Base-by-base conservation (phyloP, 2,888 invertebrate genomes). In the Selenia dentaria region DNA sequence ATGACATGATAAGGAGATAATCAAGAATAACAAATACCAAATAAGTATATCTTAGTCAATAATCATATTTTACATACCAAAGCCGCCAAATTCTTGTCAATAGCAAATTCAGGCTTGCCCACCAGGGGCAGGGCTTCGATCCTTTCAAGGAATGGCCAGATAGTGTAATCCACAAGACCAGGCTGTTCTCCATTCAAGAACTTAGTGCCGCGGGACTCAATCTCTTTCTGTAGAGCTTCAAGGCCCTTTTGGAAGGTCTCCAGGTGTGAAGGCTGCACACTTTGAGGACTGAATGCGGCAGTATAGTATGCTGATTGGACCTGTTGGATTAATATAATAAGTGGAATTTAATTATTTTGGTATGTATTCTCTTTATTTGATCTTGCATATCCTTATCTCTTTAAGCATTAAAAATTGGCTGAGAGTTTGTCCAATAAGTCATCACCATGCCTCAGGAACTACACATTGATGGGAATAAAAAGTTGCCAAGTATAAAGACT, bases 111-210 rank as follows among this genome's bases (percentile, higher is more conserved):
- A 29, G 93, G 89, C 35, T 93, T 93, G 4, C 93, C 92, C 29
- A 94, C 70, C 12, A 93, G 73, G 0, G 96, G 82, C 27, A 95
- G 62, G 3, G 89, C 76, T 53, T 84, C 81, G 44, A 91, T 86
- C 6, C 91, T 70, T 74, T 96, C 96, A 64, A 95, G 92, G 94
- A 96, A 96, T 1, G 96, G 96, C 96, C 96, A 96, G 57, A 96
- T 93, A 92, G 96, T 95, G 59, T 94, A 95, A 74, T 97, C 96
- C 37, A 96, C 82, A 92, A 95, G 93, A 31, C 96, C 96, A 0
- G 96, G 95, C 43, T 92, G 92, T 37, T 85, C 83, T 9, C 96
- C 95, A 48, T 93, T 91, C 58, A 95, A 93, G 74, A 92, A 96
- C 35, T 89, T 89, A 0, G 93, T 93, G 12, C 92, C 92, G 34